Evolutionary conservation across 53 echinoderm and acorn worm species (phyloP), one percentile per base, ranked within the genome.

Genomic region (Actinopyga echinites): DNA sequence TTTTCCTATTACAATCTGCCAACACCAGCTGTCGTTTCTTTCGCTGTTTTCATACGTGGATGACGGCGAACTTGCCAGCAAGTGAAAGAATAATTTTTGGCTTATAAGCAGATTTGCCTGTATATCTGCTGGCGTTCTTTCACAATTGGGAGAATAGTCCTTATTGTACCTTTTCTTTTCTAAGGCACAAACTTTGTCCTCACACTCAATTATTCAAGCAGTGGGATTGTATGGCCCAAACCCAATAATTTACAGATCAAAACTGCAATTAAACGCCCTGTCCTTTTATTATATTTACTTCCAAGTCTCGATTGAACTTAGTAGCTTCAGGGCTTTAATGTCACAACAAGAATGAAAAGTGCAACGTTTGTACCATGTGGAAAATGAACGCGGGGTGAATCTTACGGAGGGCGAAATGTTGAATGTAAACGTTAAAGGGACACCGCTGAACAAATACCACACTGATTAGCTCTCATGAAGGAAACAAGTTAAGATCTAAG

Each of bases 171-270:
- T 3, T 35, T 65, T 34, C 8, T 28, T 65, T 65, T 65, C 23
- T 30, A 65, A 68, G 35, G 35, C 26, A 65, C 36, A 68, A 68
- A 68, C 20, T 35, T 25, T 40, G 44, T 40, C 40, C 71, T 71
- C n/a, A 71, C 71, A 71, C 71, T 71, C 71, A 71, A 71, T 71
- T 71, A 71, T 71, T 71, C 71, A 71, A 71, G 71, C 71, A 25
- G 6, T 23, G 71, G 71, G 71, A 71, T 40, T 71, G 71, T 9
- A 40, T 35, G 71, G 45, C 71, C 71, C 71, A 71, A 44, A 71
- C 71, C 71, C 71, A 71, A 71, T 71, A 71, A 71, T 71, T 71
- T 40, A 40, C 71, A 40, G 71, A 71, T 71, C 71, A 71, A 38
- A 26, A 71, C 42, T 37, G 71, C 71, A 71, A 71, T 71, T 71